phyloP scores from a whole-genome alignment of 2,113 vertebrate species.

The Rhynchopsitta pachyrhyncha region DNA sequence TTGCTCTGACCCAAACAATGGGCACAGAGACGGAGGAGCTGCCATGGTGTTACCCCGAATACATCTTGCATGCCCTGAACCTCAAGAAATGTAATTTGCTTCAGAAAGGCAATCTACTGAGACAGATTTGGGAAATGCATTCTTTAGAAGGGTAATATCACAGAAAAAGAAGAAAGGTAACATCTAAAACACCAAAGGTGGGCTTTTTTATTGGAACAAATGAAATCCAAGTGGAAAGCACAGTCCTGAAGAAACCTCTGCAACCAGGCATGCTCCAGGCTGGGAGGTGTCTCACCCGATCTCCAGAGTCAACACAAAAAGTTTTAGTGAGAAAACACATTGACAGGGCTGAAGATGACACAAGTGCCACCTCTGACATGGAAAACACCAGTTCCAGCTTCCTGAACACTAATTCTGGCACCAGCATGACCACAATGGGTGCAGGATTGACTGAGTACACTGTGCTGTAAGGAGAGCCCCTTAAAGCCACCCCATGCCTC shows the following conservation, averaged over 20 bases:
- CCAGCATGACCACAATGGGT: neutral
- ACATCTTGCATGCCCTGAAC: neutral
- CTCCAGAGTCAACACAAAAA: neutral
- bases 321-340: neutral
- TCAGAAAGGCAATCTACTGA: neutral
- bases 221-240: neutral
- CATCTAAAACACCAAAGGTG: neutral
- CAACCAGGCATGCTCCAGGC: neutral
- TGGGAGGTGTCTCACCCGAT: neutral
- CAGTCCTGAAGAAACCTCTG: neutral
- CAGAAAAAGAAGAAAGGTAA: neutral
- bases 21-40: neutral
- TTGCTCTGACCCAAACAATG: neutral
- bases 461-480: neutral
- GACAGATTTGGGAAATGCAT: neutral
- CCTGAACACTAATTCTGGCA: neutral
- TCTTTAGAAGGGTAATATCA: neutral
- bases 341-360: neutral
- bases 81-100: neutral
- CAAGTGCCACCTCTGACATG: neutral
- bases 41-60: neutral
- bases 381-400: neutral
- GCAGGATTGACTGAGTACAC: neutral
- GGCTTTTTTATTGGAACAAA: neutral
- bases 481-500: neutral